These are phyloP conservation scores for Stenopsyche tienmushanensis DNA, from an alignment of 1,140 invertebrate genomes.

Conservation along the genomic window DNA sequence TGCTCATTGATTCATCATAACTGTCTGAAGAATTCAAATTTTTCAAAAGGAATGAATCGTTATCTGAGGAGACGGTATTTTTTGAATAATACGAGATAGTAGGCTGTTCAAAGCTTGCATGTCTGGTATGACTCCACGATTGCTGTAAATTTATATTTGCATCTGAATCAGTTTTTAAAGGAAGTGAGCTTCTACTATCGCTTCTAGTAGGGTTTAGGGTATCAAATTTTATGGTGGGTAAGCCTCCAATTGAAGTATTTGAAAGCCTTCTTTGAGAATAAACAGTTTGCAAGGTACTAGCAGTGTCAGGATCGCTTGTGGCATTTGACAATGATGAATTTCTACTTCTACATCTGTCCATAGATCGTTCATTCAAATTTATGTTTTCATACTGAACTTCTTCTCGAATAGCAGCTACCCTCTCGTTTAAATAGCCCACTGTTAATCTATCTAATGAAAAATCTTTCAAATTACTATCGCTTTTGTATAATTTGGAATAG, in stretches of 20 bases:
- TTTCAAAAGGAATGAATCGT: constrained; percentile 43
- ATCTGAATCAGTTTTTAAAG: constrained; percentile 14
- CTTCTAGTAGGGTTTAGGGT: constrained; percentile 26
- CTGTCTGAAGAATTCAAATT: constrained; percentile 44
- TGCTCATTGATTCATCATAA: constrained; percentile 47
- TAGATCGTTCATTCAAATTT: constrained; percentile 29
- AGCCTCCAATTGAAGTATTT: constrained; percentile 26
- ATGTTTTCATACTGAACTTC: constrained; percentile 47
- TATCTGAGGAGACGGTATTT: constrained; percentile 44
- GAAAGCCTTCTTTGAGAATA: constrained; percentile 25
- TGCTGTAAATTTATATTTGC: constrained; percentile 14
- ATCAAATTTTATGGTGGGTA: constrained; percentile 16
- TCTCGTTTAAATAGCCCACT: constrained; percentile 37
- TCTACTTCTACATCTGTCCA: constrained; percentile 34
- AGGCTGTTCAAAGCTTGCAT: constrained; percentile 39
- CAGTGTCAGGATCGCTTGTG: constrained; percentile 37
- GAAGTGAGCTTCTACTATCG: constrained; percentile 37
- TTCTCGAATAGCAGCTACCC: constrained; percentile 39
- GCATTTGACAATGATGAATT: constrained; percentile 37
- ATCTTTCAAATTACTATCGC: constrained; percentile 10
- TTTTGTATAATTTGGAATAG: constrained; percentile 20
- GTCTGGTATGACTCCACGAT: constrained; percentile 31
- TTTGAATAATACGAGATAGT: constrained; percentile 55
- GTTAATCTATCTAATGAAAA: constrained; percentile 28
- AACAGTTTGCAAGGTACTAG: constrained; percentile 39